These are phyloP conservation scores for Cololabis saira DNA, from an alignment of 2,113 vertebrate genomes.

Conservation along the genomic window DNA sequence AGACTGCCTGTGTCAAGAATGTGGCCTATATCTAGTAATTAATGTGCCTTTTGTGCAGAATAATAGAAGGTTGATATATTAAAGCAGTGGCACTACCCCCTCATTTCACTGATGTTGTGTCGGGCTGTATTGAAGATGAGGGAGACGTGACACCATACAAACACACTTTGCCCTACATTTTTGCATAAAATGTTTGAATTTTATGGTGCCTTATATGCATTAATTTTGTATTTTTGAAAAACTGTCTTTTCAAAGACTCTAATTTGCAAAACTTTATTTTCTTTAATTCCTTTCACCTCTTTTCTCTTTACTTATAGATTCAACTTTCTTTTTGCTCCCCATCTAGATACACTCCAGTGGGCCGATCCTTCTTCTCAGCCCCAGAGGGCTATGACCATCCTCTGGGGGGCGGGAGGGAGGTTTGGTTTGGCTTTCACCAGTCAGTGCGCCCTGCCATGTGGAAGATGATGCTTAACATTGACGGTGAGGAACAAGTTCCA, in stretches of 20 bases:
- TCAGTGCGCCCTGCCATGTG: constrained; percentile 99
- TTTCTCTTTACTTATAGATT: neutral
- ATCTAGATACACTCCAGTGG: constrained; percentile 96
- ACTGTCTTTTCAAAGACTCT: neutral
- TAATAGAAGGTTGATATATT: constrained; percentile 27
- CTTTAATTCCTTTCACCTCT: too few species aligned
- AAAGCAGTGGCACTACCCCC: constrained; percentile 13
- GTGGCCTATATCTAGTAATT: constrained; percentile 21
- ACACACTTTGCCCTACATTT: constrained; percentile 33
- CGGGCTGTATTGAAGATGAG: constrained; percentile 8
- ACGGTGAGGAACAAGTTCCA: constrained; percentile 83
- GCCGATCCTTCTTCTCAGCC: constrained; percentile 98
- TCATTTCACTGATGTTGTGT: constrained; percentile 39
- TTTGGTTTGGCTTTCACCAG: constrained; percentile 99
- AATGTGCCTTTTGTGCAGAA: constrained; percentile 22
- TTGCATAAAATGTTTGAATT: too few species aligned
- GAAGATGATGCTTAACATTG: constrained; percentile 99
- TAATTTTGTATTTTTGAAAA: too few species aligned
- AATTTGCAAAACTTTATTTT: neutral
- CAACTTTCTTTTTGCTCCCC: neutral
- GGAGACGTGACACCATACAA: constrained; percentile 13
- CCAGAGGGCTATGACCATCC: constrained; percentile 98
- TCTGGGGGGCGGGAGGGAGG: constrained; percentile 95
- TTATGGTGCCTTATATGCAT: too few species aligned
- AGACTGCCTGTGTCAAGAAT: constrained; percentile 17